Conservation (phyloP, 2,888 invertebrate genomes). For the Catocala sponsa region DNA sequence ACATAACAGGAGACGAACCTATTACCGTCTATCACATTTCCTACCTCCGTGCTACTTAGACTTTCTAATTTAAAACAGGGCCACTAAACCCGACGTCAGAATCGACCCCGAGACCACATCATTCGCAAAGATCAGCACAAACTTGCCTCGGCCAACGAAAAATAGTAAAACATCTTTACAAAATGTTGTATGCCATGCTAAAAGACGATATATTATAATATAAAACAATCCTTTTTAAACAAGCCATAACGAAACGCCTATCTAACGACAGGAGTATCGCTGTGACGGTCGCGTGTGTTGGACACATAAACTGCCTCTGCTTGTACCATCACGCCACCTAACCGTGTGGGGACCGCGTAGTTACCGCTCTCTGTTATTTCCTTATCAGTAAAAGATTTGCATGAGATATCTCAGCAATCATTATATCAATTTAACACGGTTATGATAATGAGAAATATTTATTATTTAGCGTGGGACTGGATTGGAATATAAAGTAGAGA, state of each 20-base stretch:
- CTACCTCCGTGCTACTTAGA: too few relatives aligned
- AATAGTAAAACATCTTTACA: too few relatives aligned
- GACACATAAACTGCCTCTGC: neutral
- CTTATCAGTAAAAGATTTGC: conserved; percentile 15
- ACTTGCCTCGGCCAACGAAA: too few relatives aligned
- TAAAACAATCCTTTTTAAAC: neutral
- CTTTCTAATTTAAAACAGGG: too few relatives aligned
- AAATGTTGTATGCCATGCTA: too few relatives aligned
- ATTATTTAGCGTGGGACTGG: conserved; percentile 3
- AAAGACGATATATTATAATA: too few relatives aligned
- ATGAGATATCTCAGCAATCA: conserved; percentile 13
- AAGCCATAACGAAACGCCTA: neutral
- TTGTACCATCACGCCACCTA: neutral
- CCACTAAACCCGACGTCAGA: too few relatives aligned
- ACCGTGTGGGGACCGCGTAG: conserved; percentile 10
- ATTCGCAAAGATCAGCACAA: too few relatives aligned
- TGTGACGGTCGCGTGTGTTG: neutral
- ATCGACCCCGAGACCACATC: too few relatives aligned
- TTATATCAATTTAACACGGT: conserved; percentile 10
- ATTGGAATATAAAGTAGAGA: neutral
- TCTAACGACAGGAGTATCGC: neutral
- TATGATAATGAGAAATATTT: conserved; percentile 1
- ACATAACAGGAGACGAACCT: too few relatives aligned
- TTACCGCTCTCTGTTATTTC: conserved; percentile 11
- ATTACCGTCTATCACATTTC: too few relatives aligned